Evolutionary conservation across 2,888 invertebrate species (phyloP).

Genomic region (Diloba caeruleocephala): DNA sequence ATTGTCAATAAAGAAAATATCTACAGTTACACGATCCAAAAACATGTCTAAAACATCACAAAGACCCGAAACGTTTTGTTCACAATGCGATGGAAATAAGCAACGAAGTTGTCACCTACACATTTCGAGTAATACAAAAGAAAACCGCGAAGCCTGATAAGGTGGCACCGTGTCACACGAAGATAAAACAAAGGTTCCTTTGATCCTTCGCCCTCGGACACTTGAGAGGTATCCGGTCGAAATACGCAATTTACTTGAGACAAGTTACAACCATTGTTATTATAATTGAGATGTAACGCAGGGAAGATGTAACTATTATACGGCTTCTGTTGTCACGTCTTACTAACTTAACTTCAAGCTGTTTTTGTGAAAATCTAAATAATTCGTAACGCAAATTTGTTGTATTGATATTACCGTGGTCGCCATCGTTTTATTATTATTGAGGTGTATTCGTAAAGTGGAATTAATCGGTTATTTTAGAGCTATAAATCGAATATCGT

Average conservation of each 20-base stretch:
- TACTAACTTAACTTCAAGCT: slow-evolving; percentile 44
- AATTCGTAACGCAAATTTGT: slow-evolving; percentile 13
- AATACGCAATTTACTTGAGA: slow-evolving; percentile 77
- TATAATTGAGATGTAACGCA: slow-evolving; percentile 66
- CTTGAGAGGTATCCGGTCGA: slow-evolving; percentile 61
- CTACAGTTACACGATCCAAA: slow-evolving; percentile 25
- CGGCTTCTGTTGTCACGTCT: slow-evolving; percentile 55
- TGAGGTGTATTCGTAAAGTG: slow-evolving; percentile 34
- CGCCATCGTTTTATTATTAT: slow-evolving; percentile 37
- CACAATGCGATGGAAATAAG: slow-evolving; percentile 51
- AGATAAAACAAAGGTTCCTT: slow-evolving; percentile 82
- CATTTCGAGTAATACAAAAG: slow-evolving; percentile 55
- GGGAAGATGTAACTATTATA: slow-evolving; percentile 46
- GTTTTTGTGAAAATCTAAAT: slow-evolving; percentile 29
- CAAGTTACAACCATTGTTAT: slow-evolving; percentile 71
- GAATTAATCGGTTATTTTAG: slow-evolving; percentile 50
- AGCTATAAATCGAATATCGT: slow-evolving; percentile 40
- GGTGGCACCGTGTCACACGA: slow-evolving; percentile 48
- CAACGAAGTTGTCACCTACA: slow-evolving; percentile 61
- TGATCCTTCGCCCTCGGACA: slow-evolving; percentile 76
- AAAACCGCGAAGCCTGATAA: slow-evolving; percentile 56
- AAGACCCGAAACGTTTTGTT: slow-evolving; percentile 46
- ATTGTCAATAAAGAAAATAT: slow-evolving; percentile 46
- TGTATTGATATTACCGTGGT: slow-evolving; percentile 20
- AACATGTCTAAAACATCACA: slow-evolving; percentile 51